Evolutionary conservation across 2,888 invertebrate species (phyloP), one percentile per base, ranked within the genome.

Genomic region (Helicoverpa assulta): DNA sequence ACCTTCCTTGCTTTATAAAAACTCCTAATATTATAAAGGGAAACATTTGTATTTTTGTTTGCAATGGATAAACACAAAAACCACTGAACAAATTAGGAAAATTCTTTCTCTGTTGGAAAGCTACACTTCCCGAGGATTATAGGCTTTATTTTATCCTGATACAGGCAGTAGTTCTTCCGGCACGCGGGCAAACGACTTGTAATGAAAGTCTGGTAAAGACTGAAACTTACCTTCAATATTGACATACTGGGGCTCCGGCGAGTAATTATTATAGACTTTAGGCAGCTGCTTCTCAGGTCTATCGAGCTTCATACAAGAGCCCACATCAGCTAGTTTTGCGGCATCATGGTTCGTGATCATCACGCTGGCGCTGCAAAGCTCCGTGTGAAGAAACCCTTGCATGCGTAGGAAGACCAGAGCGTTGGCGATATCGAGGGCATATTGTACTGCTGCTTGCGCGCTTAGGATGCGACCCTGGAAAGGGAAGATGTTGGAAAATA

Each of bases 341-440:
- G 94, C 86, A 55, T 93, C 94, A 37, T 93, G 93, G 55, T 84
- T 81, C 0, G 94, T 95, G 16, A 96, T 84, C 89, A 95, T 91
- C n/a, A 96, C 81, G 50, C 90, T 85, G 62, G 89, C 88, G 77
- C 96, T 96, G 73, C 88, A 92, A 19, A 96, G 86, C 37, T 91
- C 94, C 0, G 95, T 93, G 88, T 96, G 96, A 1, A 96, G 78
- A 82, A 90, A 94, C 16, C 94, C 94, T 80, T 94, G 95, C 93
- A 95, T 95, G 26, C 92, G 90, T 5, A 96, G 89, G 87, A 96
- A 96, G 1, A 92, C 90, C 16, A 95, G 85, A 0, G 96, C 96
- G 74, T 92, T 93, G 5, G 94, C 91, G 29, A 96, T 89, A 85
- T 96, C 96, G 19, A 93, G 79, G 0, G 93, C 88, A 76, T 95